phyloP scores from a whole-genome alignment of 1,140 invertebrate genomes.

The Drosophila rhopaloa region DNA sequence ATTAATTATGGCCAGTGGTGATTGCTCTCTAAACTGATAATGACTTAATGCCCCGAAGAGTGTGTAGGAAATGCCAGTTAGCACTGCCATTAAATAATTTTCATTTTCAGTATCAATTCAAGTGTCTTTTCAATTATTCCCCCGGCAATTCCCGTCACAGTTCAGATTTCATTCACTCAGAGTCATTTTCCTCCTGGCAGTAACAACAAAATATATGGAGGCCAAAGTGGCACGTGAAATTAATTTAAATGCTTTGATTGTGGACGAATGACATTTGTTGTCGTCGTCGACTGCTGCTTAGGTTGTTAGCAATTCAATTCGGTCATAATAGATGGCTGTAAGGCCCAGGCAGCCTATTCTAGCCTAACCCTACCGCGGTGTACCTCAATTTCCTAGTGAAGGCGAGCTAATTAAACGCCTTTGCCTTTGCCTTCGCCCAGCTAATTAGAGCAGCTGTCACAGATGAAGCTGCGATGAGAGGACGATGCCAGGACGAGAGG shows the following conservation, averaged over 20 bases:
- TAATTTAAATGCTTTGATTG: conserved; percentile 69
- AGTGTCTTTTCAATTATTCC: not conserved
- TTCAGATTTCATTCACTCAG: no score
- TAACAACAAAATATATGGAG: conserved; percentile 10
- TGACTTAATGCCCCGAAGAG: not conserved
- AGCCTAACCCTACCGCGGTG: conserved; percentile 60
- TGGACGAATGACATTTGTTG: conserved; percentile 42
- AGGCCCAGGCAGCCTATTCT: conserved; percentile 53
- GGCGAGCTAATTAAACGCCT: conserved; percentile 67
- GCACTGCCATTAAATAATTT: not conserved
- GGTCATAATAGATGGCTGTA: conserved; percentile 53
- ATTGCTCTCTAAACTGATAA: not conserved
- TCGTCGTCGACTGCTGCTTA: conserved; percentile 18
- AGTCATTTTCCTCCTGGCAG: not conserved
- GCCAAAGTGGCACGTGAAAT: conserved; percentile 60
- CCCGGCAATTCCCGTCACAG: conserved; percentile 24
- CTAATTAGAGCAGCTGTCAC: conserved; percentile 76
- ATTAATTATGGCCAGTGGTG: not conserved
- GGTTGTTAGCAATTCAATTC: conserved; percentile 64
- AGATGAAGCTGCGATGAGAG: conserved; percentile 32
- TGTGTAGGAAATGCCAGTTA: no score
- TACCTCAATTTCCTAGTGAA: conserved; percentile 56
- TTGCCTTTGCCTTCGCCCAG: conserved; percentile 36
- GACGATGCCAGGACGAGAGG: conserved; percentile 21
- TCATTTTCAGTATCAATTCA: not conserved